Conservation (phyloP, 1,140 invertebrate genomes). For the Chelonus insularis region DNA sequence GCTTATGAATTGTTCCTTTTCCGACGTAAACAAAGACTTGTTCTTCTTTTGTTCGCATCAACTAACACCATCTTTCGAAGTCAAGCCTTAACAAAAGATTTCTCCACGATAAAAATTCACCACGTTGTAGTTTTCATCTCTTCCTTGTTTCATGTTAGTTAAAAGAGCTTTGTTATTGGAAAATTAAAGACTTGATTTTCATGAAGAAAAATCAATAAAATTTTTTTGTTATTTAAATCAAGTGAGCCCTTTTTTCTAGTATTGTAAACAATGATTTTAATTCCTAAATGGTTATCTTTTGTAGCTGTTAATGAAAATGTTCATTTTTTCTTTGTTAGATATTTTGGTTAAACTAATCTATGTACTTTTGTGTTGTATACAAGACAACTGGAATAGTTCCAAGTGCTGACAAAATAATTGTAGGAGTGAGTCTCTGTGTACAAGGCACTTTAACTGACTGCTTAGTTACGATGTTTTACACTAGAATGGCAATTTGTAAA, state of each 20-base stretch:
- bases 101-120: constrained; percentile 2
- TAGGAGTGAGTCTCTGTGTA: constrained; percentile 13
- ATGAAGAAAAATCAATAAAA: too few relatives aligned
- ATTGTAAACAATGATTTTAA: too few relatives aligned
- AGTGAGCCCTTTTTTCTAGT: too few relatives aligned
- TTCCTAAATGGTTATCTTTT: too few relatives aligned
- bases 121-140: neutral
- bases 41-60: neutral
- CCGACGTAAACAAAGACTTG: constrained; percentile 18
- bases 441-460: constrained; percentile 20
- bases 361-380: neutral
- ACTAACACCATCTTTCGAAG: neutral
- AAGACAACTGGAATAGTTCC: constrained; percentile 18
- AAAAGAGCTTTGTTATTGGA: neutral
- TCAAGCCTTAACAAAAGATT: neutral
- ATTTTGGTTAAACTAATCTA: too few relatives aligned
- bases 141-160: neutral
- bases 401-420: constrained; percentile 22
- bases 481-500: constrained; percentile 1
- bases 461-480: constrained; percentile 2
- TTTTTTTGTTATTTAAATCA: too few relatives aligned
- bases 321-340: too few relatives aligned
- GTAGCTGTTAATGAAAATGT: too few relatives aligned
- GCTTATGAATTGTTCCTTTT: neutral
- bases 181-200: too few relatives aligned